Percentiles rank a stretch among this genome's conserved stretches.
phyloP scores from a whole-genome alignment of 2,888 invertebrate genomes.

The Protula sp. region DNA sequence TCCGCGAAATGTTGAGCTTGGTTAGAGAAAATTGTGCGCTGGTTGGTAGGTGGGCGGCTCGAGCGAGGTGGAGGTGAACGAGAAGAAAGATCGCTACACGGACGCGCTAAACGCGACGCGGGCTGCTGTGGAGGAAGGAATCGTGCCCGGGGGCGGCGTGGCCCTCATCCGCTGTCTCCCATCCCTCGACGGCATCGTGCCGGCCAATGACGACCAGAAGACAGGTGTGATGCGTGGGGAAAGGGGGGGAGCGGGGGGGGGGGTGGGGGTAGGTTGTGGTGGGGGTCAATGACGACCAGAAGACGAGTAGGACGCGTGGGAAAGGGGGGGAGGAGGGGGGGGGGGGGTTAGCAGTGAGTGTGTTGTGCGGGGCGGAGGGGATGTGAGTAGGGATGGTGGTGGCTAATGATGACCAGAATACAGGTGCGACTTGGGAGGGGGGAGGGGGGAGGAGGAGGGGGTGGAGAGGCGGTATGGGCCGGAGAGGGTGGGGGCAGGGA shows the following conservation, averaged over 20 bases:
- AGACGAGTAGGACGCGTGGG: constrained; percentile 64
- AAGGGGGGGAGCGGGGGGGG: too few relatives aligned
- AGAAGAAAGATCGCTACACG: constrained; percentile 92
- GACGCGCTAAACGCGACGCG: constrained; percentile 91
- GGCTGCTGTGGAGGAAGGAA: constrained; percentile 94
- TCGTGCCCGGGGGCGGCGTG: constrained; percentile 92
- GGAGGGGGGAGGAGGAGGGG: too few relatives aligned
- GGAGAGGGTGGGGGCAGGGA: too few relatives aligned
- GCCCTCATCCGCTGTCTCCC: constrained; percentile 81
- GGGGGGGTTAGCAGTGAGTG: too few relatives aligned
- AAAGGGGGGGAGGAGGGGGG: too few relatives aligned
- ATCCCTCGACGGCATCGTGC: constrained; percentile 63
- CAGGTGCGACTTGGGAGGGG: too few relatives aligned
- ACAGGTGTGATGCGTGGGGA: too few relatives aligned
- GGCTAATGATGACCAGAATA: constrained; percentile 73
- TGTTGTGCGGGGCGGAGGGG: too few relatives aligned
- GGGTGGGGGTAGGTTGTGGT: too few relatives aligned
- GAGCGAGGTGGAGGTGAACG: constrained; percentile 81
- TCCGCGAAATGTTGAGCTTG: too few relatives aligned
- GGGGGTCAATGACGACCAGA: constrained; percentile 72
- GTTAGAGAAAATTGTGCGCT: too few relatives aligned
- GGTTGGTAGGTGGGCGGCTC: constrained; percentile 79
- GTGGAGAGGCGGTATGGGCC: too few relatives aligned
- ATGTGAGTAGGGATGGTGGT: constrained; percentile 63
- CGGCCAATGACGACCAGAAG: constrained; percentile 73